Conservation (phyloP, 2,113 vertebrate genomes). For the Albula glossodonta region DNA sequence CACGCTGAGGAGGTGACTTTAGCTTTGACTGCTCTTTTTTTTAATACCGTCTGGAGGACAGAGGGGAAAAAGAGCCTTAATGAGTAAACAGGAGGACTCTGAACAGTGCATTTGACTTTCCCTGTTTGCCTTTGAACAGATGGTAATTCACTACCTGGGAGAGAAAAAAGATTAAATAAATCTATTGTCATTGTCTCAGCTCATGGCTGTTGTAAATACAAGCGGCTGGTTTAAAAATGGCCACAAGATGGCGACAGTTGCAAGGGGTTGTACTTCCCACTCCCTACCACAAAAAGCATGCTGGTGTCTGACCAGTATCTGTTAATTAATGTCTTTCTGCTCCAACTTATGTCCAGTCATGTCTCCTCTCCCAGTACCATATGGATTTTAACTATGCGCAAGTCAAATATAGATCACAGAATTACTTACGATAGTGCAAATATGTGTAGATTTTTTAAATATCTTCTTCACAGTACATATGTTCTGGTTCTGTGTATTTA, state of each 20-base stretch:
- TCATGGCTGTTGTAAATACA: background rate
- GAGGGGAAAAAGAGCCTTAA: background rate
- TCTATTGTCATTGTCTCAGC: background rate
- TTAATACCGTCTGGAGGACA: background rate
- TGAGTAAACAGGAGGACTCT: background rate
- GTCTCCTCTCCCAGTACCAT: background rate
- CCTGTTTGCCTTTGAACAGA: background rate
- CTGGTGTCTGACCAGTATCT: background rate
- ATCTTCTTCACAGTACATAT: background rate
- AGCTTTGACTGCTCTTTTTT: background rate
- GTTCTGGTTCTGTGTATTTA: background rate
- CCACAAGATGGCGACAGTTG: slow-evolving; percentile 56
- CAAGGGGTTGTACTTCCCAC: slow-evolving; percentile 41
- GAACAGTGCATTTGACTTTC: background rate
- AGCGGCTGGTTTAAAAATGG: slow-evolving; percentile 20
- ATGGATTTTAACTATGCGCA: background rate
- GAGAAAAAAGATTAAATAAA: background rate
- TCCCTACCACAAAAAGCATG: background rate
- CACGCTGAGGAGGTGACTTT: background rate
- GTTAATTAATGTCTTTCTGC: background rate
- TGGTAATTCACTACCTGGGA: background rate
- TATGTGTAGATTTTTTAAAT: background rate
- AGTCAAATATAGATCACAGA: background rate
- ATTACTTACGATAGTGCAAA: background rate
- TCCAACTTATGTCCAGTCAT: background rate